Base-by-base conservation (phyloP, 2,888 invertebrate genomes). In the Sphaeridia pumilis region DNA sequence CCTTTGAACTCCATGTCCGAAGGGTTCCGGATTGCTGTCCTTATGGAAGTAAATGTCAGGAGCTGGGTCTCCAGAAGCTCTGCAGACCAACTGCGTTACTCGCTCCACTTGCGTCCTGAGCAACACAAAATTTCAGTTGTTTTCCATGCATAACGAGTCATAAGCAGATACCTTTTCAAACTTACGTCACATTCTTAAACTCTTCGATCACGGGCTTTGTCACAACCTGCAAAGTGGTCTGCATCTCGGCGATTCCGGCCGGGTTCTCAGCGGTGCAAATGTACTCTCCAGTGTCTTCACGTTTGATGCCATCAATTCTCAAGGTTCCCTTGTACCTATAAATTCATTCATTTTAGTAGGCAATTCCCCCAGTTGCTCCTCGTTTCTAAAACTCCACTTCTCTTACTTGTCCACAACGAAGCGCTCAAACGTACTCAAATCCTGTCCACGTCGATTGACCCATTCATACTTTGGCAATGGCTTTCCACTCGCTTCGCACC, bases 401-500 rank as follows among this genome's bases (percentile, higher is more conserved):
- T 38, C 60, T 58, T 59, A 66, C 58, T 64, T 59, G 53, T 67
- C 80, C 0, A 87, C 86, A 38, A 76, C 74, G 67, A 82, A 84
- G 46, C 79, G 73, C 68, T 81, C 79, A 3, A 81, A 78, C 7
- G 73, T 76, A 7, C 81, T 79, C 50, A 89, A 74, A 70, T 88
- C 82, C 68, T 80, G 77, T 49, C 83, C 79, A 7, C 66, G 57
- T 54, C 64, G 57, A 57, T 85, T 84, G 53, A 88, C 82, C 92
- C 92, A 92, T 27, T 79, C 79, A 67, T 83, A 87, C 52, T 76
- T 78, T 42, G 92, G 90, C 17, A 80, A 79, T 1, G 92, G 92
- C 69, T 88, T 89, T 20, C 89, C 90, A 36, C 74, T 78, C 0
- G 87, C 89, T 63, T 78, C 78, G 69, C 92, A 92, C 49, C 76